Conservation (phyloP, 2,113 vertebrate genomes). For the Nothobranchius furzeri region DNA sequence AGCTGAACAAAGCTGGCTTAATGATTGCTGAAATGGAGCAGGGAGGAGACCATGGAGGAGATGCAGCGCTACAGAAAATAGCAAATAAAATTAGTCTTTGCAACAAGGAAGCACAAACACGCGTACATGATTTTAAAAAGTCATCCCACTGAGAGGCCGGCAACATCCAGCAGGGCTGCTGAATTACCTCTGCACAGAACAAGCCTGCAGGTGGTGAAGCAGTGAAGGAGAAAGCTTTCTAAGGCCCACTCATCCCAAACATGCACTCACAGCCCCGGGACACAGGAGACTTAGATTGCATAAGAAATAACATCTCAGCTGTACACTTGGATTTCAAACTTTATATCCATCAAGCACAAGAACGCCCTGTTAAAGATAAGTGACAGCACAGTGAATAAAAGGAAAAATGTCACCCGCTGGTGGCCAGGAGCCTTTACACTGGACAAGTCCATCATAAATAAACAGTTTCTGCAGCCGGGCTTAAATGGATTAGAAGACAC, state of each 20-base stretch:
- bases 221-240: slow-evolving; percentile 71
- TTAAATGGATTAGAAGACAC: too few relatives aligned
- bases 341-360: slow-evolving; percentile 35
- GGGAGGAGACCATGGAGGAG: background rate
- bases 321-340: slow-evolving; percentile 26
- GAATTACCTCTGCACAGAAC: slow-evolving; percentile 58
- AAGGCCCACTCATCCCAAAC: slow-evolving; percentile 57
- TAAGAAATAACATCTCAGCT: slow-evolving; percentile 57
- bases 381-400: slow-evolving; percentile 57
- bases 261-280: slow-evolving; percentile 65
- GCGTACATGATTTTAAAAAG: background rate
- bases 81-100: slow-evolving; percentile 36
- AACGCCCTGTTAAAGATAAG: slow-evolving; percentile 49
- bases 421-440: slow-evolving; percentile 62
- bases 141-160: slow-evolving; percentile 14
- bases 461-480: too few relatives aligned
- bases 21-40: slow-evolving; percentile 18
- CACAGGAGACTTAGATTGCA: slow-evolving; percentile 53
- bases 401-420: slow-evolving; percentile 81
- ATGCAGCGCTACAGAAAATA: background rate
- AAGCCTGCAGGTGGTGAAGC: slow-evolving; percentile 56
- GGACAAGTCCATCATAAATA: background rate
- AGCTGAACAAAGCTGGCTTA: slow-evolving; percentile 12
- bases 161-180: slow-evolving; percentile 59
- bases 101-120: slow-evolving; percentile 24